Conservation (phyloP, 1,140 invertebrate species). For the Meteorus sp. region DNA sequence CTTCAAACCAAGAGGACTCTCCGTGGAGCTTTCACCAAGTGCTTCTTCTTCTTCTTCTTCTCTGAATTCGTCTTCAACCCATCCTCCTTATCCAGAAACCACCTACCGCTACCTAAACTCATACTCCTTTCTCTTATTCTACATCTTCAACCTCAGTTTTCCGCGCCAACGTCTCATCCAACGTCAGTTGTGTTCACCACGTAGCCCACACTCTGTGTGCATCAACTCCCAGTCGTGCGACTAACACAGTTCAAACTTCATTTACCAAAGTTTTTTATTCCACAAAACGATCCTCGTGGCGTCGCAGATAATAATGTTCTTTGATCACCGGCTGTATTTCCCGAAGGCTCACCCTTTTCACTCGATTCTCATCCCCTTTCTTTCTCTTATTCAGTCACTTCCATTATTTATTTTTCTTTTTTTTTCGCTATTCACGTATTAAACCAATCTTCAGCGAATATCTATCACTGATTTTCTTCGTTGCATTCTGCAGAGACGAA, state of each 20-base stretch:
- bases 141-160: not conserved
- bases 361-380: not conserved
- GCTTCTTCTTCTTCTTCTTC: not conserved
- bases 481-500: slow-evolving; percentile 10
- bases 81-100: no score
- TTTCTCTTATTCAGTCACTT: slow-evolving; percentile 3
- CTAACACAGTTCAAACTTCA: slow-evolving; percentile 24
- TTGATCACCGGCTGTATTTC: slow-evolving; percentile 22
- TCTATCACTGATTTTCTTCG: slow-evolving; percentile 11
- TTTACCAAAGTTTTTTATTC: slow-evolving; percentile 26
- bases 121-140: not conserved
- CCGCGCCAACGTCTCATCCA: no score
- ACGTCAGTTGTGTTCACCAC: not conserved
- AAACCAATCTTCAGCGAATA: not conserved
- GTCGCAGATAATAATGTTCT: slow-evolving; percentile 23
- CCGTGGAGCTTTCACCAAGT: not conserved
- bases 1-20: not conserved
- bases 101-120: no score
- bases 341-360: slow-evolving; percentile 8
- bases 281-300: slow-evolving; percentile 9
- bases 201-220: slow-evolving; percentile 4
- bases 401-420: not conserved
- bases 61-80: not conserved
- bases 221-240: slow-evolving; percentile 6
- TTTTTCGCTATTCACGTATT: not conserved